Percentiles rank a stretch among this genome's conserved stretches.
These are phyloP conservation scores for Scolopax rusticola DNA, from an alignment of 2,797 vertebrate species.

Conservation along the genomic window DNA sequence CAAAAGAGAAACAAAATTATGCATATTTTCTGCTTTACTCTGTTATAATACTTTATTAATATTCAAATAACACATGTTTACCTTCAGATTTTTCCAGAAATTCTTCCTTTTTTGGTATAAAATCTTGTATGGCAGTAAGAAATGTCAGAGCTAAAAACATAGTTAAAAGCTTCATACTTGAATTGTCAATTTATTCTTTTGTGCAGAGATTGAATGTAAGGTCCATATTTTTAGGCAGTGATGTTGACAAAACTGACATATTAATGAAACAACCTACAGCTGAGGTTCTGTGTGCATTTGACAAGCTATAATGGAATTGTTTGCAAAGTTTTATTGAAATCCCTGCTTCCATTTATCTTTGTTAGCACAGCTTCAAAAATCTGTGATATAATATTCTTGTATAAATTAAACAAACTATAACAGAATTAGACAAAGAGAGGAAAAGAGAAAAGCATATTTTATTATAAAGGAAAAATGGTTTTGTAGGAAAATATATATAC, in stretches of 20 bases:
- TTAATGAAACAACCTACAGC: constrained; percentile 72
- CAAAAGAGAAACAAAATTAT: background rate
- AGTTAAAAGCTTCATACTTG: constrained; percentile 53
- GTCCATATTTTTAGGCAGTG: constrained; percentile 39
- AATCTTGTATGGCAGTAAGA: background rate
- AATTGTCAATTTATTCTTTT: constrained; percentile 63
- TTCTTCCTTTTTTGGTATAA: background rate
- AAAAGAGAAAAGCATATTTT: constrained; percentile 62
- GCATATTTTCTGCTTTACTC: background rate
- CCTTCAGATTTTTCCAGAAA: background rate
- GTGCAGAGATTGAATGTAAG: constrained; percentile 12
- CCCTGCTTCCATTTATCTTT: constrained; percentile 79
- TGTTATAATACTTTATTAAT: background rate
- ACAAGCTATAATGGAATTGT: constrained; percentile 78
- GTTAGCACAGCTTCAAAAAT: constrained; percentile 77
- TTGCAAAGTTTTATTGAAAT: constrained; percentile 81
- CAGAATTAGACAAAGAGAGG: constrained; percentile 67
- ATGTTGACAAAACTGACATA: constrained; percentile 72
- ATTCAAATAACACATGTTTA: background rate
- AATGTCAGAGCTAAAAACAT: constrained; percentile 26
- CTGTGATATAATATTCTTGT: constrained; percentile 65
- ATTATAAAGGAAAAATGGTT: constrained; percentile 58
- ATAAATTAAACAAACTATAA: constrained; percentile 69
- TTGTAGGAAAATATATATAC: constrained; percentile 44
- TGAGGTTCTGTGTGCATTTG: constrained; percentile 69